phyloP scores from a whole-genome alignment of 92 coral and sea anemone genomes.

The Phenganax stokvisi region DNA sequence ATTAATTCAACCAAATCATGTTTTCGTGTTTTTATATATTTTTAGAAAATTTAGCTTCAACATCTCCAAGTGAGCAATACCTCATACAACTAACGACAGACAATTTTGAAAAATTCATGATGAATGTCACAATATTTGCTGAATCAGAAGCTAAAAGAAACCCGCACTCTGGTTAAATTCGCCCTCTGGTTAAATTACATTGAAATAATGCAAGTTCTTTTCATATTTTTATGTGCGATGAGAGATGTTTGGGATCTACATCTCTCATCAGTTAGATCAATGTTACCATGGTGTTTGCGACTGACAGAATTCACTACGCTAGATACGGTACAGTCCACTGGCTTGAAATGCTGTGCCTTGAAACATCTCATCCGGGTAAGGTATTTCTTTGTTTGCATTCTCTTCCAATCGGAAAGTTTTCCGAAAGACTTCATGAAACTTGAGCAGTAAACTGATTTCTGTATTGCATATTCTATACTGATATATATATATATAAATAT shows the following conservation, averaged over 20 bases:
- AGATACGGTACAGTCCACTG: constrained; percentile 40
- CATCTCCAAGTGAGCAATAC: too few relatives aligned
- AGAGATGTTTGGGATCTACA: constrained; percentile 18
- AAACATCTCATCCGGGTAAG: constrained; percentile 40
- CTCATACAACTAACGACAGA: neutral
- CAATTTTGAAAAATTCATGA: neutral
- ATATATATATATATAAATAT: neutral
- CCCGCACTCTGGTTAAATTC: neutral
- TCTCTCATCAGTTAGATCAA: constrained; percentile 10
- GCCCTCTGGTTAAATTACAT: constrained; percentile 46
- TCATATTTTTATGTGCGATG: neutral
- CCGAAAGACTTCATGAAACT: too few relatives aligned
- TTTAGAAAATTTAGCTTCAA: too few relatives aligned
- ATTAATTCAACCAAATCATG: too few relatives aligned
- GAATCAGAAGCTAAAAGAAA: neutral
- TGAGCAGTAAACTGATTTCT: neutral
- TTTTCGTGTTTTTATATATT: too few relatives aligned
- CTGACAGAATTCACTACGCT: constrained; percentile 19
- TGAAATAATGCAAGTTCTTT: constrained; percentile 41
- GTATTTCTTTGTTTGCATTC: constrained; percentile 2
- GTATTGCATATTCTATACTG: neutral
- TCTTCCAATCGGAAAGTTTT: too few relatives aligned
- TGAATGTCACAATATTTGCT: neutral
- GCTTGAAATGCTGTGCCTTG: constrained; percentile 42
- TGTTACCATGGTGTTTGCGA: constrained; percentile 26